phyloP scores from a whole-genome alignment of 1,140 invertebrate genomes.

The Globodera ellingtonae region DNA sequence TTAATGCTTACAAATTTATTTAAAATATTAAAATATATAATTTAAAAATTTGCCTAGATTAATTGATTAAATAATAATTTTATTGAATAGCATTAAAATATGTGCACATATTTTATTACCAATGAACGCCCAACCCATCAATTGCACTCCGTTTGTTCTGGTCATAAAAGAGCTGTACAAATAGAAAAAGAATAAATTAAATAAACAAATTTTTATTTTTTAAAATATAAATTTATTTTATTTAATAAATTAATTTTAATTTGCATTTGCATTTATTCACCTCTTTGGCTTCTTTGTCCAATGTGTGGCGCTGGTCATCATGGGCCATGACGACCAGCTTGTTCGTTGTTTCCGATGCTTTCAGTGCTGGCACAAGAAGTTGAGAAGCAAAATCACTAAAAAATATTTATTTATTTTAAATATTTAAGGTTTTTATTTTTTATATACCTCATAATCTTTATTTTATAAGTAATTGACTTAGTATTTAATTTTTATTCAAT shows the following conservation, averaged over 20 bases:
- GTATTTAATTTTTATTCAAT: background rate
- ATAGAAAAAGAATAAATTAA: slow-evolving; percentile 35
- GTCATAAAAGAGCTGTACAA: background rate
- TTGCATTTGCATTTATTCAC: background rate
- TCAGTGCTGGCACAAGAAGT: slow-evolving; percentile 43
- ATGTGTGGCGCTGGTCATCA: slow-evolving; percentile 62
- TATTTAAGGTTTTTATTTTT: background rate
- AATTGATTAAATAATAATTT: too few relatives aligned
- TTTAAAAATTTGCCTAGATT: too few relatives aligned
- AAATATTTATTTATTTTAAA: background rate
- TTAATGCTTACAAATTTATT: too few relatives aligned
- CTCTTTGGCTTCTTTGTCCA: slow-evolving; percentile 74
- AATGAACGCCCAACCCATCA: background rate
- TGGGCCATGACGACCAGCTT: slow-evolving; percentile 58
- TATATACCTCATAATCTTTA: too few relatives aligned
- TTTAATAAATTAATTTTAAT: too few relatives aligned
- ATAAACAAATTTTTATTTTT: too few relatives aligned
- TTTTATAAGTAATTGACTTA: too few relatives aligned
- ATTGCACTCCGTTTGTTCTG: background rate
- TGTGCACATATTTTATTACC: slow-evolving; percentile 20
- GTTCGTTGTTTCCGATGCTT: slow-evolving; percentile 31
- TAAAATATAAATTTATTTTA: too few relatives aligned
- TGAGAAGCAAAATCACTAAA: slow-evolving; percentile 59
- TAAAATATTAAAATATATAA: too few relatives aligned
- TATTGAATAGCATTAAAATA: too few relatives aligned